Percentiles rank a stretch among this genome's conserved stretches.
Conservation (phyloP, 2,888 invertebrate genomes). For the Aspidiotus destructor region DNA sequence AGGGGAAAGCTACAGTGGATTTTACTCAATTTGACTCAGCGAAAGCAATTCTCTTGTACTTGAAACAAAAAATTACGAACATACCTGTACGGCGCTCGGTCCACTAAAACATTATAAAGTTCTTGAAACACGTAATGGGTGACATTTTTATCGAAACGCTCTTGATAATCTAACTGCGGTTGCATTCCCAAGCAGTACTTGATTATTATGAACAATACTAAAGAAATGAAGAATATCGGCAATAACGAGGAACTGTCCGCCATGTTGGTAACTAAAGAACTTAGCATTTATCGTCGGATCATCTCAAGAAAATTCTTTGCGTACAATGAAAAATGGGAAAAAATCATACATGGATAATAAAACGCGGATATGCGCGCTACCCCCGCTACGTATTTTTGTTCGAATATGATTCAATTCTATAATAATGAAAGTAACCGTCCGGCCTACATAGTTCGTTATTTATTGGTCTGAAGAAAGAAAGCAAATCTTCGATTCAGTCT, state of each 20-base stretch:
- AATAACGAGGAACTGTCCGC: constrained; percentile 31
- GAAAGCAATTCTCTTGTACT: neutral
- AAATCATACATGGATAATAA: neutral
- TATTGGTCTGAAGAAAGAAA: constrained; percentile 22
- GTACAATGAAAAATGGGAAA: neutral
- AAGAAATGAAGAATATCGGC: constrained; percentile 32
- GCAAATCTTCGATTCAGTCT: constrained; percentile 1
- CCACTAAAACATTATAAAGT: constrained; percentile 26
- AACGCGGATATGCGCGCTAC: constrained; percentile 18
- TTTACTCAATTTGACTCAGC: neutral
- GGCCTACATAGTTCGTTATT: constrained; percentile 26
- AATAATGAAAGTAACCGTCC: constrained; percentile 22
- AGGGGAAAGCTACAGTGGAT: too few species aligned
- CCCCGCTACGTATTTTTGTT: constrained; percentile 11
- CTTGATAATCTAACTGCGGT: constrained; percentile 22
- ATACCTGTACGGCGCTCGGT: constrained; percentile 31
- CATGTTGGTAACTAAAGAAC: constrained; percentile 25
- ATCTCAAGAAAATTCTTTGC: constrained; percentile 7
- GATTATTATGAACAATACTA: constrained; percentile 27
- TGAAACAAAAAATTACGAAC: neutral
- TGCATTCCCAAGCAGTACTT: constrained; percentile 30
- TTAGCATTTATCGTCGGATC: constrained; percentile 18
- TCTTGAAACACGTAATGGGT: constrained; percentile 32
- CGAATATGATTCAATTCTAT: constrained; percentile 24
- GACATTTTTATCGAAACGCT: constrained; percentile 29